Base-by-base conservation (phyloP, 2,113 vertebrate genomes). In the Malurus elegans region DNA sequence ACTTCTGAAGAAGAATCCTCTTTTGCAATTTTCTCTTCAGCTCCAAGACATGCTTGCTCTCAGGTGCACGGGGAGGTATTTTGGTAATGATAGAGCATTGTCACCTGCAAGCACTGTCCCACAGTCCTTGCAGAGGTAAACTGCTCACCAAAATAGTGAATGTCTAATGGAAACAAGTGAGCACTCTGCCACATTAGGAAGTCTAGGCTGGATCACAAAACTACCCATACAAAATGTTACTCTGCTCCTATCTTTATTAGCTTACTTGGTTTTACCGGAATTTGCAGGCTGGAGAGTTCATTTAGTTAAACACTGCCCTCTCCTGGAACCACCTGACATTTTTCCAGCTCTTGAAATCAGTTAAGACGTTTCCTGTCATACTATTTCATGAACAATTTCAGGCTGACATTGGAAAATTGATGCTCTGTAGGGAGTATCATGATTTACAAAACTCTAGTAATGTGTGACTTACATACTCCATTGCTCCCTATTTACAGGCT, bases 301-400 rank as follows among this genome's bases (percentile, higher is more conserved):
- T 36, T 90, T 54, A 71, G 90, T 38, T 88, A 85, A 97, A 97
- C 32, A 86, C 81, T 97, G 97, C 94, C 96, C 96, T 96, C 97
- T 97, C 60, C 93, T 95, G 97, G 96, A 89, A 92, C 4, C 34
- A 64, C 29, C 29, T 17, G 14, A 6, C 60, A 34, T 79, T 81
- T 56, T 72, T 32, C 62, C 44, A 28, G 10, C 19, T 66, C 32
- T 14, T 72, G 12, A 72, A 44, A 65, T 44, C 10, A 14, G 14
- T 48, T 36, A 58, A 57, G 36, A 50, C 15, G 54, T 83, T 85
- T 80, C 32, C 34, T 1, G 3, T 12, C 1, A 0, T 18, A 28
- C 5, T 24, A 28, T 47, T 84, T 86, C 48, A 53, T 60, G 34
- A 73, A 76, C 25, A 58, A 65, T 60, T 79, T 60, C 34, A 88